Base-by-base conservation (phyloP, 2,888 invertebrate species). In the Dorcus parallelipipedus region DNA sequence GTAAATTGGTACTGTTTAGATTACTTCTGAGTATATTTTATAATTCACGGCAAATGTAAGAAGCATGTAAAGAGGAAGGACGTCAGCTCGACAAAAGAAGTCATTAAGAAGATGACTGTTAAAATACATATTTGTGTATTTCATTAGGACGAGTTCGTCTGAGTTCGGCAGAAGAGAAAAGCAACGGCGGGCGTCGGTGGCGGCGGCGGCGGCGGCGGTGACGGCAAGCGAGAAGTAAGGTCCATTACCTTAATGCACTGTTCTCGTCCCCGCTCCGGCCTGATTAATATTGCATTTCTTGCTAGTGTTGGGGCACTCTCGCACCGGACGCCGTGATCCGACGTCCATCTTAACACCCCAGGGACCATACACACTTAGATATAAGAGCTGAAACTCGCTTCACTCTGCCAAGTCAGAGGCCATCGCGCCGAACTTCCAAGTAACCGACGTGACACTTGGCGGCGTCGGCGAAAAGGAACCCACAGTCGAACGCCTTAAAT, bases 221-320 rank as follows among this genome's bases (percentile, higher is more conserved):
- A 53, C 47, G 52, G 56, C 58, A 61, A 61, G 60, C 60, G 66
- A 66, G 63, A 67, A 67, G 65, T 67, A 69, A 69, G 71, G 76
- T 78, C 78, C 77, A 78, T 78, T 78, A 78, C 76, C 73, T 76
- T 78, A 78, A 78, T 78, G 78, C 76, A 78, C 76, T 75, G 75
- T 76, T 75, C 76, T 73, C 73, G 76, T 76, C 76, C 72, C 62
- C 64, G 68, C 74, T 75, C 75, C 69, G 68, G 71, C 76, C 81
- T 81, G 83, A 84, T 84, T 84, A 84, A 84, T 84, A 83, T 83
- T 84, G 82, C 83, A 84, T 83, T 82, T 82, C 81, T 81, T 80
- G 78, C 64, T 54, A 71, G 72, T 73, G 73, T 75, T 72, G 72
- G 62, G 72, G 71, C 69, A 71, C 71, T 72, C 71, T 64, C 67